A percentile compares a stretch with the other conserved stretches of the same genome.
Conservation (phyloP, 2,888 invertebrate species). For the Tiliacea citrago region DNA sequence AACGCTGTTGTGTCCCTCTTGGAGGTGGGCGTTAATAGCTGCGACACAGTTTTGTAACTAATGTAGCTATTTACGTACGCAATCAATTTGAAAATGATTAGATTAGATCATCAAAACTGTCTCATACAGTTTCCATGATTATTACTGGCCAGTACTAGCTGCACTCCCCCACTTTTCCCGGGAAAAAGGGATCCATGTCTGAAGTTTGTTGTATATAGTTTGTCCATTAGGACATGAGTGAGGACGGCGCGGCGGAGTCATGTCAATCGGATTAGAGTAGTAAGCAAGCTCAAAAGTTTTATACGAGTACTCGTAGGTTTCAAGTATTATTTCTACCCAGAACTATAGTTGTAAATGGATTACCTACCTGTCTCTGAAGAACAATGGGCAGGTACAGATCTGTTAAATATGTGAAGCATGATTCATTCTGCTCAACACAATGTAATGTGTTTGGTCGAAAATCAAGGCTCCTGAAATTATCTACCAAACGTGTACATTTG, state of each 20-base stretch:
- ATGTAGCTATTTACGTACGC: too few relatives aligned
- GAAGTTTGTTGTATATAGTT: slow-evolving; percentile 64
- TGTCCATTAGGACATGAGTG: slow-evolving; percentile 62
- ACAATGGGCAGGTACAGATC: too few relatives aligned
- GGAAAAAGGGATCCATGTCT: slow-evolving; percentile 51
- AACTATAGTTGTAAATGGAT: too few relatives aligned
- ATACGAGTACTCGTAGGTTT: background rate
- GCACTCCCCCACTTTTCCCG: slow-evolving; percentile 37
- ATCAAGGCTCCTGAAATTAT: background rate
- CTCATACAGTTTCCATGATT: slow-evolving; percentile 35
- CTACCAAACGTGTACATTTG: too few relatives aligned
- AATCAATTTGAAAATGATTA: too few relatives aligned
- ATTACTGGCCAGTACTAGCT: slow-evolving; percentile 44
- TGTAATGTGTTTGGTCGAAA: too few relatives aligned
- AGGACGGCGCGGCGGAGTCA: slow-evolving; percentile 53
- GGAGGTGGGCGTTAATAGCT: too few relatives aligned
- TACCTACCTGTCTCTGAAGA: too few relatives aligned
- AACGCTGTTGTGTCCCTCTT: too few relatives aligned
- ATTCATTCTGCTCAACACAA: too few relatives aligned
- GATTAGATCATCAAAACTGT: slow-evolving; percentile 24
- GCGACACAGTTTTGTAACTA: too few relatives aligned
- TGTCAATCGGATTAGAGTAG: slow-evolving; percentile 55
- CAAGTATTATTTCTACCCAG: background rate
- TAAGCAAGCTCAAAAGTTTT: slow-evolving; percentile 51
- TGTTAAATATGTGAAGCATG: too few relatives aligned